Evolutionary conservation across 2,888 invertebrate genomes (phyloP), one percentile per base, ranked within the genome.

Genomic region (Drosophila siamana): DNA sequence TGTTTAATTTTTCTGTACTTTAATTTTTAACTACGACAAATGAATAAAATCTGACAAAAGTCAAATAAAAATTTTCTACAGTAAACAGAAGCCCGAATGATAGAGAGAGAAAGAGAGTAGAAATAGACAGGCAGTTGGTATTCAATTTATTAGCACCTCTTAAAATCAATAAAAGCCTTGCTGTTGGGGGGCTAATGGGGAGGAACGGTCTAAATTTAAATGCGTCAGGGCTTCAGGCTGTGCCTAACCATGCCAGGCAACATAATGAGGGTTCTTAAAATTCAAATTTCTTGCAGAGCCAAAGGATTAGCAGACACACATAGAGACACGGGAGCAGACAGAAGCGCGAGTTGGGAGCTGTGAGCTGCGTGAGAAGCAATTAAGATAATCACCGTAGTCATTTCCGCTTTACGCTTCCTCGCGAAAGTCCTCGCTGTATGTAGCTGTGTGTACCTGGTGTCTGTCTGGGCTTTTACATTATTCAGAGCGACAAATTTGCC

Each of bases 371-470:
- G 86, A 83, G 79, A 81, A 87, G 70, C 82, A 88, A 88, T 85
- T 88, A 88, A 87, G 87, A 88, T 85, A 85, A 85, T 88, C 89
- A 74, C 79, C 72, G 66, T 73, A 75, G 84, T 84, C 87, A 78
- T 85, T 85, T 88, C 85, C 87, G 85, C 74, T 80, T 86, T 50
- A 72, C 84, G 75, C 88, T 75, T 77, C 26, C 69, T 63, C 54
- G 50, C 67, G 62, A 70, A 63, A 60, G 41, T 63, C 36, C 46
- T 19, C 13, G 30, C 28, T 38, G n/a, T 46, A 30, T 40, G 13
- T 54, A 46, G n/a, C 30, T 33, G 33, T 40, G 24, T 36, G 24
- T 30, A 16, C 43, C n/a, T 13, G 26, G 50, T 38, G 36, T 13
- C 26, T 19, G 36, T 11, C 24, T 16, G n/a, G 30, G 24, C 44